These are phyloP conservation scores for Rhynchophorus ferrugineus DNA, from an alignment of 1,140 invertebrate species.

Conservation along the genomic window DNA sequence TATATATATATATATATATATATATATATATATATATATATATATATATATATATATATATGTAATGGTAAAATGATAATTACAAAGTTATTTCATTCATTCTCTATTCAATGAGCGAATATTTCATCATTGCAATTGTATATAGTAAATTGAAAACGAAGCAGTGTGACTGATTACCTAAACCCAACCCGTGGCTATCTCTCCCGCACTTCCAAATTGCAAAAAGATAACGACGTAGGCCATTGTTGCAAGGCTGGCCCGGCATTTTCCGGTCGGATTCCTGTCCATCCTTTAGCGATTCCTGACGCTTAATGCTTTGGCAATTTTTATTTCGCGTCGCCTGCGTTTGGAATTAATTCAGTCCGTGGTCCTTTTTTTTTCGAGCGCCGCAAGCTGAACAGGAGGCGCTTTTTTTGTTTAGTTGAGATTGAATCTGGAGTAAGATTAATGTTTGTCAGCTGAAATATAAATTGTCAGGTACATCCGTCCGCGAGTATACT, in stretches of 20 bases:
- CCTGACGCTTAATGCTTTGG: not conserved
- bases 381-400: not conserved
- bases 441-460: slow-evolving; percentile 1
- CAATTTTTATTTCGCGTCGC: not conserved
- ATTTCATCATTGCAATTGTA: too few relatives aligned
- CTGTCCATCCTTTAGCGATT: not conserved
- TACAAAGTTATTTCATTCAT: too few relatives aligned
- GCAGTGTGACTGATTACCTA: too few relatives aligned
- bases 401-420: not conserved
- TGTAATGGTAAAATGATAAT: too few relatives aligned
- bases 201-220: not conserved
- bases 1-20: too few relatives aligned
- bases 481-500: not conserved
- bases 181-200: too few relatives aligned
- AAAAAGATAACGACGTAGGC: not conserved
- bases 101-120: too few relatives aligned
- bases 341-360: too few relatives aligned
- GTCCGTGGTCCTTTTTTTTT: too few relatives aligned
- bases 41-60: too few relatives aligned
- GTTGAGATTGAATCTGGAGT: not conserved
- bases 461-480: slow-evolving; percentile 1
- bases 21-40: too few relatives aligned
- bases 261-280: not conserved
- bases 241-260: not conserved
- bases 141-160: too few relatives aligned